Evolutionary conservation across 2,888 invertebrate species (phyloP).

Genomic region (Melanotus villosus): DNA sequence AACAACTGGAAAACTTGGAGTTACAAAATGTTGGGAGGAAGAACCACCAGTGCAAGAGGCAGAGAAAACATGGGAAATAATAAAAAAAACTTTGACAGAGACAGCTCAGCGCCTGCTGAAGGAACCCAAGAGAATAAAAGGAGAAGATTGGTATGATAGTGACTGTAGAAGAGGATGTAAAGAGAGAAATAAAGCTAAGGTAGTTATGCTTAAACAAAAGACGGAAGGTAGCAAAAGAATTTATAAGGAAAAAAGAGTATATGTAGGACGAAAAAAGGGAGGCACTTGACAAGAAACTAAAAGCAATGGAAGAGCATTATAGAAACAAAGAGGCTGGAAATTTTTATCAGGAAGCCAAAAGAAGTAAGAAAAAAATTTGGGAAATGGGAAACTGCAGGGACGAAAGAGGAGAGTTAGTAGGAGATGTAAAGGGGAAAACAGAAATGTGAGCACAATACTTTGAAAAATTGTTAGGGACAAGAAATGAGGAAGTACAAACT

Average conservation of each 20-base stretch:
- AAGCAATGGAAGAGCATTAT: constrained; percentile 9
- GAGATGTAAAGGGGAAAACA: constrained; percentile 19
- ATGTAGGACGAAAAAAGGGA: constrained; percentile 19
- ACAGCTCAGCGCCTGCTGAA: constrained; percentile 23
- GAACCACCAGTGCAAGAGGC: constrained; percentile 18
- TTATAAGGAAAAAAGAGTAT: constrained; percentile 20
- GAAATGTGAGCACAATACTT: constrained; percentile 13
- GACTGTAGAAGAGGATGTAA: constrained; percentile 21
- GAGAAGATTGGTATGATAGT: constrained; percentile 29
- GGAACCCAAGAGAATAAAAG: constrained; percentile 22
- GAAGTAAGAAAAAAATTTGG: constrained; percentile 13
- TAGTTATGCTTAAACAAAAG: constrained; percentile 15
- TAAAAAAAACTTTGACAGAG: constrained; percentile 20
- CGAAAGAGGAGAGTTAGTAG: constrained; percentile 19
- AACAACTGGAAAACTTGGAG: constrained; percentile 14
- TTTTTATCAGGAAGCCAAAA: constrained; percentile 27
- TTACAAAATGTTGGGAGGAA: constrained; percentile 20
- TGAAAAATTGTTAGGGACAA: constrained; percentile 10
- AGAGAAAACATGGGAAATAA: constrained; percentile 20
- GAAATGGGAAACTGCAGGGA: constrained; percentile 13
- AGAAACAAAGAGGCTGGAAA: constrained; percentile 15
- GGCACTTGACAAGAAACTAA: neutral
- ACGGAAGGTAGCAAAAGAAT: constrained; percentile 19
- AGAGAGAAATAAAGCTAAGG: constrained; percentile 19
- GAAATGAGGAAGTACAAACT: constrained; percentile 4